Evolutionary conservation across 2,888 invertebrate species (phyloP), one percentile per base, ranked within the genome.

Genomic region (Euplagia quadripunctaria): DNA sequence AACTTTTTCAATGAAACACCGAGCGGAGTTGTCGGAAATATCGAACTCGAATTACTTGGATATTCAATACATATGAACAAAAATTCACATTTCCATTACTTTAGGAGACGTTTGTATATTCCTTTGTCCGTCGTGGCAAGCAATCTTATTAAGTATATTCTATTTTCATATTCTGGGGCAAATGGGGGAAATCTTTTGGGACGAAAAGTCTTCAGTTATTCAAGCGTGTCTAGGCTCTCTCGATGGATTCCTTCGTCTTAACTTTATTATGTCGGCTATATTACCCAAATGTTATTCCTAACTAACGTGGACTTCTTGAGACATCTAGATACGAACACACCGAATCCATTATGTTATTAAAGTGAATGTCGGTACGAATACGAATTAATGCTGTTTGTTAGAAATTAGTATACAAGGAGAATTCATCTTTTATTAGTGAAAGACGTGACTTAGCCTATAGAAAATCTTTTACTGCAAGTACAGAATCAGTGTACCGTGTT

Each of bases 1-100:
- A 78, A 82, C 74, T 82, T 85, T 79, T 84, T 77, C 74, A 70
- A 72, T 79, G 74, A 70, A 85, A 77, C 77, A 75, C 70, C 70
- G 68, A 70, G 63, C 74, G 43, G 43, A 31, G 70, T 73, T 70
- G 74, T 68, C 86, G 84, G 86, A 79, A 82, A 82, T 79, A 84
- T 85, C 82, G 70, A 68, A 55, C 52, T 66, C 68, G 71, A 61
- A 72, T 76, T 75, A 76, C 78, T 82, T 75, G 74, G 42, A 69
- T 46, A 61, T 69, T 58, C 46, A 9, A 52, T 69, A 61, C 17
- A 51, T 61, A 43, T 11, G 58, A 66, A 70, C 74, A 74, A 78
- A 52, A 79, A 80, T 77, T 65, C 49, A 72, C 16, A 64, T 16
- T 58, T 42, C 14, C 49, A 46, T 72, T 64, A 65, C 49, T 41